Conservation (phyloP, 2,888 invertebrate genomes). For the Coleophora deauratella region DNA sequence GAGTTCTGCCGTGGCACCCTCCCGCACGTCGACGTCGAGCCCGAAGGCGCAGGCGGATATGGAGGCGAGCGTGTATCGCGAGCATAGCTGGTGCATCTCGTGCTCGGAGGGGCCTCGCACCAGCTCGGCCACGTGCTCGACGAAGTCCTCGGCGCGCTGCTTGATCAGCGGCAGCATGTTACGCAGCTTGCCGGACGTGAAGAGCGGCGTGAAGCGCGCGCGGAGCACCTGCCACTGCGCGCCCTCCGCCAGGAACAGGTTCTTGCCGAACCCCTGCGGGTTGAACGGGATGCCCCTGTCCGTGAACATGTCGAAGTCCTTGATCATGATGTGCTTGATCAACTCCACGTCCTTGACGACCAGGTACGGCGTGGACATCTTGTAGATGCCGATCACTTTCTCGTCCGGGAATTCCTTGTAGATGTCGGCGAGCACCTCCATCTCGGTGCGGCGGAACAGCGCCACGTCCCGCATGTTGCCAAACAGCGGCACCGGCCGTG, state of each 20-base stretch:
- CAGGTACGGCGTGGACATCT: slow-evolving; percentile 33
- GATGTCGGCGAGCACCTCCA: not conserved
- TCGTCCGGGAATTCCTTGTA: slow-evolving; percentile 15
- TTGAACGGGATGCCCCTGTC: slow-evolving; percentile 38
- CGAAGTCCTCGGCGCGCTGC: slow-evolving; percentile 30
- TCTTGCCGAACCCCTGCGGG: slow-evolving; percentile 31
- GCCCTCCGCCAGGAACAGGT: slow-evolving; percentile 38
- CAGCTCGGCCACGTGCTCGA: slow-evolving; percentile 19
- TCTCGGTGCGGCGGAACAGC: too few relatives aligned
- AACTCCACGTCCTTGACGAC: slow-evolving; percentile 40
- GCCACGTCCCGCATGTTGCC: not conserved
- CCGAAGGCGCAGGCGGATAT: slow-evolving; percentile 38
- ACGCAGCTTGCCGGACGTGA: slow-evolving; percentile 42
- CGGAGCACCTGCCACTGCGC: slow-evolving; percentile 37
- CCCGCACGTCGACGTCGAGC: slow-evolving; percentile 24
- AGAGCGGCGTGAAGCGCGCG: slow-evolving; percentile 36
- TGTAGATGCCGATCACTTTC: slow-evolving; percentile 40
- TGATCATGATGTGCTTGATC: slow-evolving; percentile 39
- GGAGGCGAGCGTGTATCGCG: slow-evolving; percentile 29
- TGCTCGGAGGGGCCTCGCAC: slow-evolving; percentile 6
- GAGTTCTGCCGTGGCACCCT: not conserved
- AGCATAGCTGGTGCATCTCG: slow-evolving; percentile 24
- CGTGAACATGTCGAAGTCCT: slow-evolving; percentile 37
- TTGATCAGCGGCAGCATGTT: slow-evolving; percentile 39
- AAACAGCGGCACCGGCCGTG: not conserved